phyloP scores from a whole-genome alignment of 2,888 invertebrate genomes.

The Orchesellides sinensis region DNA sequence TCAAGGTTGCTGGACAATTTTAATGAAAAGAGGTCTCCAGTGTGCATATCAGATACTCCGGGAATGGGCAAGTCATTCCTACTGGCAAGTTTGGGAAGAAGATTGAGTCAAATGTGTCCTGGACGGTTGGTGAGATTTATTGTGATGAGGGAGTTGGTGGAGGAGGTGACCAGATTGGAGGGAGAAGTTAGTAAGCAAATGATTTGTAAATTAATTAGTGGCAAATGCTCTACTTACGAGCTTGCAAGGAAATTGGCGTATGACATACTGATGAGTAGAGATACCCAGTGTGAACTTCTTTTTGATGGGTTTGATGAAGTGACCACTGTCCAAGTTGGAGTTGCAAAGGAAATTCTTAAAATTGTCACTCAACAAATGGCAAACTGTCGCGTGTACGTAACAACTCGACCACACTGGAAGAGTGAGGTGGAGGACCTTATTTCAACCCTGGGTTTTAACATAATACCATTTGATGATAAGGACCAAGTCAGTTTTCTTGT shows the following conservation, averaged over 20 bases:
- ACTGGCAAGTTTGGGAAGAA: neutral
- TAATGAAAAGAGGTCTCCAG: neutral
- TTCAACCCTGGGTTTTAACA: neutral
- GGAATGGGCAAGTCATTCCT: neutral
- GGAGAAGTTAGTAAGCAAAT: neutral
- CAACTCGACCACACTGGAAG: neutral
- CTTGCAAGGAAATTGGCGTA: neutral
- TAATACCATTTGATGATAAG: neutral
- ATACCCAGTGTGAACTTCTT: neutral
- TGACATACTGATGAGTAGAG: neutral
- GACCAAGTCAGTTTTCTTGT: neutral
- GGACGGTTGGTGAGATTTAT: neutral
- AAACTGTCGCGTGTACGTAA: neutral
- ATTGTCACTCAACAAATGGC: neutral
- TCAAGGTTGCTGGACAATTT: neutral
- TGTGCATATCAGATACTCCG: neutral
- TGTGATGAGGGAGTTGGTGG: neutral
- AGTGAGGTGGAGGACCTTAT: neutral
- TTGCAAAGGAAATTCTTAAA: neutral
- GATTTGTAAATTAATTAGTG: neutral
- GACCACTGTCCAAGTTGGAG: neutral
- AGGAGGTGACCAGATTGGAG: neutral
- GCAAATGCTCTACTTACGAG: neutral
- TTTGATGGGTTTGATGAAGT: slow-evolving; percentile 8
- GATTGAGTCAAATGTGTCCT: neutral